These are phyloP conservation scores for Plestiodon gilberti DNA, from an alignment of 2,113 vertebrate genomes.

Conservation along the genomic window DNA sequence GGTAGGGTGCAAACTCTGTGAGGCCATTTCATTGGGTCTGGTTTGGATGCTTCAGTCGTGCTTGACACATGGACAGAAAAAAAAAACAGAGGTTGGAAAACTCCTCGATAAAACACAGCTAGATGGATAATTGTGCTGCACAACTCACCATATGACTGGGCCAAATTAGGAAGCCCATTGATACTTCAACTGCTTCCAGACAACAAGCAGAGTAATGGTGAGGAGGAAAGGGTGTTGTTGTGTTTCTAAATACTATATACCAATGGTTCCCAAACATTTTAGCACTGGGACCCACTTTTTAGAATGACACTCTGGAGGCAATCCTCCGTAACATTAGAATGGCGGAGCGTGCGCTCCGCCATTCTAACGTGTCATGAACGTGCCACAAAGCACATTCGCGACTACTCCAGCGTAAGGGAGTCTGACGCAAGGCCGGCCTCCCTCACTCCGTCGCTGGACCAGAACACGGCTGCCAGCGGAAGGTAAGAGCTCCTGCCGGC, in stretches of 20 bases:
- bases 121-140: conserved; percentile 14
- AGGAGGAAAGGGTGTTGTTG: not conserved
- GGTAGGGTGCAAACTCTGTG: not conserved
- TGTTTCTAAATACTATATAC: not conserved
- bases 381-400: too few species aligned
- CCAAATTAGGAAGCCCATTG: not conserved
- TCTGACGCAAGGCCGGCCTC: too few species aligned
- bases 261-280: too few species aligned
- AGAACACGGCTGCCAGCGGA: too few species aligned
- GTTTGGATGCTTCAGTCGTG: conserved; percentile 18
- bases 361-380: too few species aligned
- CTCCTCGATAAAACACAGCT: conserved; percentile 15
- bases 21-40: conserved; percentile 17
- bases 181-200: not conserved
- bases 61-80: conserved; percentile 9
- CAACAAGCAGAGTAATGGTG: not conserved
- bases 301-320: too few species aligned
- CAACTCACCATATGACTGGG: not conserved
- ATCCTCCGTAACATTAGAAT: too few species aligned
- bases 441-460: too few species aligned
- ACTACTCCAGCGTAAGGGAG: too few species aligned
- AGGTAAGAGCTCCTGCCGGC: too few species aligned
- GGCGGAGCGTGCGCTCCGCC: too few species aligned
- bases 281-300: too few species aligned
- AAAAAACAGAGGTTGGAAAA: conserved; percentile 27